phyloP scores from a whole-genome alignment of 2,888 invertebrate species.

The Thelaira solivaga region DNA sequence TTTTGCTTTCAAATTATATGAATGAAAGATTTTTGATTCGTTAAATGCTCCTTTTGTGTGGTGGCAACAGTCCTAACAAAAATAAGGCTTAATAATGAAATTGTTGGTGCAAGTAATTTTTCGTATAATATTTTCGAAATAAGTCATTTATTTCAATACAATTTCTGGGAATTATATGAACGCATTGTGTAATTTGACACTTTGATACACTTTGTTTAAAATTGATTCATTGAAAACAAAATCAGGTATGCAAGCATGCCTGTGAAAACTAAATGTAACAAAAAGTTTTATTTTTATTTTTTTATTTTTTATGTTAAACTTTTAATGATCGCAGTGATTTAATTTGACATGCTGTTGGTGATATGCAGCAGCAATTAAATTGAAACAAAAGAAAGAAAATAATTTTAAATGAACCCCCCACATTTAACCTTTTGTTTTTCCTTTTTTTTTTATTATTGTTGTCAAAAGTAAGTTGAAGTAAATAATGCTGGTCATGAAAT shows the following conservation, averaged over 20 bases:
- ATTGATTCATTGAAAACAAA: constrained; percentile 57
- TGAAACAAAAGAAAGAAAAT: neutral
- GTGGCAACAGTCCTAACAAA: constrained; percentile 35
- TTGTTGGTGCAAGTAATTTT: constrained; percentile 27
- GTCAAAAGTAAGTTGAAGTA: constrained; percentile 5
- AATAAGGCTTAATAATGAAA: constrained; percentile 30
- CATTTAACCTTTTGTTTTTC: constrained; percentile 4
- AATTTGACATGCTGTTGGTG: constrained; percentile 26
- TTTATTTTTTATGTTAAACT: constrained; percentile 40
- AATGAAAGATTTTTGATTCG: constrained; percentile 9
- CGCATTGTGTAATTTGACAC: constrained; percentile 61
- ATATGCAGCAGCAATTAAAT: constrained; percentile 50
- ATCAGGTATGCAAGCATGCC: neutral
- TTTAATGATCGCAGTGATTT: constrained; percentile 47
- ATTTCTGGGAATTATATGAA: constrained; percentile 47
- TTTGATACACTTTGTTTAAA: constrained; percentile 59
- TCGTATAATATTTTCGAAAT: constrained; percentile 38
- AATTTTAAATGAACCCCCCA: constrained; percentile 15
- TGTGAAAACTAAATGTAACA: neutral
- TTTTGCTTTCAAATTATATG: constrained; percentile 19
- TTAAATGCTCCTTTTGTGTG: constrained; percentile 39
- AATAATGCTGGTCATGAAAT: constrained; percentile 8
- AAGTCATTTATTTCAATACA: constrained; percentile 55
- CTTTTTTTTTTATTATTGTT: too few species aligned
- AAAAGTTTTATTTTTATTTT: constrained; percentile 45